Evolutionary conservation across 2,113 vertebrate genomes (phyloP).

Genomic region (Callospermophilus lateralis): DNA sequence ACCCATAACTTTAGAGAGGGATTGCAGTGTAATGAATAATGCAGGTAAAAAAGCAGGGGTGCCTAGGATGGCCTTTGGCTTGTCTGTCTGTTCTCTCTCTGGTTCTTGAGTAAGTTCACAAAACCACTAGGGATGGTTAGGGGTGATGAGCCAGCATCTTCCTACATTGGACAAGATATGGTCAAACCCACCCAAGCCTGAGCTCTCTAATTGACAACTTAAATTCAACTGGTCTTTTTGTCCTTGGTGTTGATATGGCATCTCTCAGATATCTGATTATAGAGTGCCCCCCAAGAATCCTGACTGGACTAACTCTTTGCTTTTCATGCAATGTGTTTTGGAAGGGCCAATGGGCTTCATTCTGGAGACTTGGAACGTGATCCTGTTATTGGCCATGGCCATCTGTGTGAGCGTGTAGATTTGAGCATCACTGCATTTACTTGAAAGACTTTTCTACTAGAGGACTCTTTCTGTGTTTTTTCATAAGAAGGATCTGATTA

Average conservation of each 20-base stretch:
- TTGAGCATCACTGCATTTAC: background rate
- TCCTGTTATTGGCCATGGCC: background rate
- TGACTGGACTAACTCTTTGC: background rate
- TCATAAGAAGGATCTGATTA: background rate
- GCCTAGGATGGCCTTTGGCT: background rate
- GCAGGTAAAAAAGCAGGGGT: background rate
- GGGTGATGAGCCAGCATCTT: background rate
- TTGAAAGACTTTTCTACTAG: background rate
- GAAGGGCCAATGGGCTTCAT: no score
- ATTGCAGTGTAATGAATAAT: background rate
- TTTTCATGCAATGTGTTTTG: no score
- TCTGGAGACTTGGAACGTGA: background rate
- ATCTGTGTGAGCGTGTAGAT: fast-evolving
- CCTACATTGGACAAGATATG: background rate
- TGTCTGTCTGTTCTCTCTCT: background rate
- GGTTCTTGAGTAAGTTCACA: background rate
- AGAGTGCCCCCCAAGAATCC: background rate
- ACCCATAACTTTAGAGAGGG: no score
- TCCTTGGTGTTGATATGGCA: background rate
- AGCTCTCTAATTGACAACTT: background rate
- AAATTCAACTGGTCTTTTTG: background rate
- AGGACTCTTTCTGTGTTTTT: background rate
- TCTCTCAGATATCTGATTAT: background rate
- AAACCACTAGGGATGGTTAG: background rate
- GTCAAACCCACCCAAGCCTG: background rate